Conservation (phyloP, 2,113 vertebrate species). For the Lepisosteus oculatus region DNA sequence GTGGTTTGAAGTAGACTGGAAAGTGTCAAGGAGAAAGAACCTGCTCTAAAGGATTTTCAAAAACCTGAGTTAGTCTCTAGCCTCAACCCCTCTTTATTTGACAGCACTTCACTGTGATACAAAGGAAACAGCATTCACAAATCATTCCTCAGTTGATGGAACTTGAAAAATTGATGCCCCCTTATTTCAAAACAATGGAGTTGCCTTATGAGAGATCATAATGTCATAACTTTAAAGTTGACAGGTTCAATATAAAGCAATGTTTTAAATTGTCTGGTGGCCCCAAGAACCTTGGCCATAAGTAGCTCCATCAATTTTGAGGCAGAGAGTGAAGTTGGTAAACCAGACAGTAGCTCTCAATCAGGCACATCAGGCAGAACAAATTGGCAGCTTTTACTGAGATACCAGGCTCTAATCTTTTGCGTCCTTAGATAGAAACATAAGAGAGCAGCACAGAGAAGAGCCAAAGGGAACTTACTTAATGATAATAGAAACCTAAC, state of each 20-base stretch:
- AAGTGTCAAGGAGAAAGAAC: too few relatives aligned
- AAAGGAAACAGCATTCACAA: slow-evolving; percentile 63
- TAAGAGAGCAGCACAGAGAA: too few relatives aligned
- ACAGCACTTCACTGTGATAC: slow-evolving; percentile 37
- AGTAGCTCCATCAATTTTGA: slow-evolving; percentile 50
- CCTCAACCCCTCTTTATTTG: slow-evolving; percentile 38
- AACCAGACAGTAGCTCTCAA: slow-evolving; percentile 33
- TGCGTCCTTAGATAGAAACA: too few relatives aligned
- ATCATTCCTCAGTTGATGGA: slow-evolving; percentile 53
- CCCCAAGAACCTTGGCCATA: slow-evolving; percentile 28
- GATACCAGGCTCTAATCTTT: slow-evolving; percentile 3
- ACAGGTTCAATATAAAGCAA: slow-evolving; percentile 43
- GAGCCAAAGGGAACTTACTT: too few relatives aligned
- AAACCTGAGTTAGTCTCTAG: too few relatives aligned
- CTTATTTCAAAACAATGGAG: slow-evolving; percentile 68
- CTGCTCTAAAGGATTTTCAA: too few relatives aligned
- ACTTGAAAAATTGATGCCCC: slow-evolving; percentile 59
- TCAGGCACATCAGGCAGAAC: slow-evolving; percentile 21
- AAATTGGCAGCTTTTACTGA: slow-evolving; percentile 26
- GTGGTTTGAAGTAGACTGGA: too few relatives aligned
- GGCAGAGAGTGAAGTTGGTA: slow-evolving; percentile 23
- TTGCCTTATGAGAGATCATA: slow-evolving; percentile 60
- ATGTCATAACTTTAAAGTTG: slow-evolving; percentile 61
- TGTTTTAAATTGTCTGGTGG: slow-evolving; percentile 23
- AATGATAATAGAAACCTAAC: too few relatives aligned